Percentiles rank a stretch among this genome's conserved stretches.
Evolutionary conservation across 2,113 vertebrate genomes (phyloP).

Genomic region (Tiliqua scincoides): DNA sequence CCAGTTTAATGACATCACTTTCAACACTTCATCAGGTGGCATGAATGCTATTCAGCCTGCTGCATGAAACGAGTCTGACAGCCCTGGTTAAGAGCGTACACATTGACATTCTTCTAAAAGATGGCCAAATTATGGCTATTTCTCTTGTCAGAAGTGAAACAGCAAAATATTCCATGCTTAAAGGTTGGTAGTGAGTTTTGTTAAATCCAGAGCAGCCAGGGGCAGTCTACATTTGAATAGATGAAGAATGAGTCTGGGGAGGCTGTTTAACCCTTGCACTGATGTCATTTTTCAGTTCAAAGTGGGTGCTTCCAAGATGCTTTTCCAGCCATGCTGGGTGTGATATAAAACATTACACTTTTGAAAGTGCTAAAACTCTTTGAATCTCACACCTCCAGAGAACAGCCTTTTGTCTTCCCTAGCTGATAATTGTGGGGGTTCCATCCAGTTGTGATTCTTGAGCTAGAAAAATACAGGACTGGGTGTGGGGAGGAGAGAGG

Average conservation of each 20-base stretch:
- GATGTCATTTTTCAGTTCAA: neutral
- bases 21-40: too few relatives aligned
- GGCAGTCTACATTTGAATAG: neutral
- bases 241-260: neutral
- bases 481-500: too few relatives aligned
- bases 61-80: too few relatives aligned
- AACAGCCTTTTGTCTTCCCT: neutral
- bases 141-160: neutral
- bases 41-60: too few relatives aligned
- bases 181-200: too few relatives aligned
- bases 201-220: neutral
- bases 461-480: neutral
- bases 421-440: neutral
- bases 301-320: neutral
- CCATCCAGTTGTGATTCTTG: neutral
- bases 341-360: neutral
- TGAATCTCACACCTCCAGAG: neutral
- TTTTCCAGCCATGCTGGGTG: too few relatives aligned
- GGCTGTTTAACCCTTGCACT: neutral
- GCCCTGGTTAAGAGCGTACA: neutral
- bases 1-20: too few relatives aligned
- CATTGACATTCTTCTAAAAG: neutral
- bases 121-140: neutral
- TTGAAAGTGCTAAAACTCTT: too few relatives aligned
- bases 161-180: neutral